Conservation (phyloP, 2,888 invertebrate genomes). For the Drosophila ochracea region DNA sequence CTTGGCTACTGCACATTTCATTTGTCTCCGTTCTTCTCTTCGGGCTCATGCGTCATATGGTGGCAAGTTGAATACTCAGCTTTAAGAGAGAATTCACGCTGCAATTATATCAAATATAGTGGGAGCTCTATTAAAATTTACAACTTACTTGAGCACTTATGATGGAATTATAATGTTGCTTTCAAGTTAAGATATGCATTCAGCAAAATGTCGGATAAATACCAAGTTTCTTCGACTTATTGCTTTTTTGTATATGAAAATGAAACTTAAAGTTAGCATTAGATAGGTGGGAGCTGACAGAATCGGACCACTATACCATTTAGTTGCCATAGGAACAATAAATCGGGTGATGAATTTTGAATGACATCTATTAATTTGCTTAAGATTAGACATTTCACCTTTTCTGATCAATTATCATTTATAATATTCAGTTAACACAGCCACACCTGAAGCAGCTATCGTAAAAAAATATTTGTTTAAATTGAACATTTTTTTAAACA, state of each 20-base stretch:
- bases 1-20: constrained; percentile 5
- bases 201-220: background rate
- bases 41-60: constrained; percentile 43
- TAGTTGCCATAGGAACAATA: no score
- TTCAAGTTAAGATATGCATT: background rate
- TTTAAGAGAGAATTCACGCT: background rate
- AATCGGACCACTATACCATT: no score
- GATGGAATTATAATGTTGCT: background rate
- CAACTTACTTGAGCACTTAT: background rate
- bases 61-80: background rate
- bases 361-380: background rate
- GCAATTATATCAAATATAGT: background rate
- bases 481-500: background rate
- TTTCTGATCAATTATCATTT: background rate
- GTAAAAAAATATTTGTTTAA: background rate
- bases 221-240: background rate
- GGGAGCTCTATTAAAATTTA: background rate
- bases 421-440: background rate
- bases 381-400: background rate
- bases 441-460: background rate
- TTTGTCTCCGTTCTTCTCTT: background rate
- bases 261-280: no score
- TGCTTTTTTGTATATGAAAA: background rate
- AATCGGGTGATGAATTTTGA: background rate
- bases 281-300: no score